A percentile compares a stretch with the other conserved stretches of the same genome.
Evolutionary conservation across 2,797 vertebrate genomes (phyloP).

Genomic region (Pteropus rufus): DNA sequence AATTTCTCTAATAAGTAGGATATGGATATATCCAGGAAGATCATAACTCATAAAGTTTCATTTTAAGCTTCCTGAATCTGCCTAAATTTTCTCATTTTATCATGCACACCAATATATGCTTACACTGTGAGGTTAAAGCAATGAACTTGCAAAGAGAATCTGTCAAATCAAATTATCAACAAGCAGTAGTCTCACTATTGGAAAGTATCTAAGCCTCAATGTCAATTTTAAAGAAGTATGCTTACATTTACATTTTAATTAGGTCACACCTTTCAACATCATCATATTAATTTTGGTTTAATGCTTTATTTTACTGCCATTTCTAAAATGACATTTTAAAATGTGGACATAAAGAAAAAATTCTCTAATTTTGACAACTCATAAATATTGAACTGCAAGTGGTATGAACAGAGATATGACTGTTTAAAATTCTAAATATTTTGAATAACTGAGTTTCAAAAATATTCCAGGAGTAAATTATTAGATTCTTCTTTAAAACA

Average conservation of each 20-base stretch:
- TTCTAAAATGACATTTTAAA: slow-evolving; percentile 42
- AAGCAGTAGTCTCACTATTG: slow-evolving; percentile 38
- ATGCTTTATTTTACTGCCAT: slow-evolving; percentile 48
- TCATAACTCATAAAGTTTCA: slow-evolving; percentile 75
- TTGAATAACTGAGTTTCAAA: slow-evolving; percentile 19
- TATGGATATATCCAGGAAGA: slow-evolving; percentile 42
- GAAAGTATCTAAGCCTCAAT: slow-evolving; percentile 33
- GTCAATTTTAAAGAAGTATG: slow-evolving; percentile 24
- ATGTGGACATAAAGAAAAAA: neutral
- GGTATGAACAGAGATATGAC: neutral
- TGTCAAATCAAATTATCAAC: slow-evolving; percentile 73
- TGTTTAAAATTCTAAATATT: slow-evolving; percentile 40
- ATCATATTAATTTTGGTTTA: slow-evolving; percentile 54
- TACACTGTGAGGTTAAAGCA: slow-evolving; percentile 70
- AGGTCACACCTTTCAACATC: slow-evolving; percentile 57
- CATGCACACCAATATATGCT: slow-evolving; percentile 67
- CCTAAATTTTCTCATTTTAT: slow-evolving; percentile 71
- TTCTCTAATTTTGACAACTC: slow-evolving; percentile 31
- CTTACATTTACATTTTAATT: slow-evolving; percentile 62
- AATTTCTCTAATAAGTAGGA: slow-evolving; percentile 31
- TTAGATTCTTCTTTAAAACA: slow-evolving; percentile 6
- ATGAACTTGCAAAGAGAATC: slow-evolving; percentile 69
- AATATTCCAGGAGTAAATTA: neutral
- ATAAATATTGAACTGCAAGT: slow-evolving; percentile 18
- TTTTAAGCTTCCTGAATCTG: slow-evolving; percentile 69